phyloP scores from a whole-genome alignment of 1,140 invertebrate species.

The Zaprionus tsacasi region DNA sequence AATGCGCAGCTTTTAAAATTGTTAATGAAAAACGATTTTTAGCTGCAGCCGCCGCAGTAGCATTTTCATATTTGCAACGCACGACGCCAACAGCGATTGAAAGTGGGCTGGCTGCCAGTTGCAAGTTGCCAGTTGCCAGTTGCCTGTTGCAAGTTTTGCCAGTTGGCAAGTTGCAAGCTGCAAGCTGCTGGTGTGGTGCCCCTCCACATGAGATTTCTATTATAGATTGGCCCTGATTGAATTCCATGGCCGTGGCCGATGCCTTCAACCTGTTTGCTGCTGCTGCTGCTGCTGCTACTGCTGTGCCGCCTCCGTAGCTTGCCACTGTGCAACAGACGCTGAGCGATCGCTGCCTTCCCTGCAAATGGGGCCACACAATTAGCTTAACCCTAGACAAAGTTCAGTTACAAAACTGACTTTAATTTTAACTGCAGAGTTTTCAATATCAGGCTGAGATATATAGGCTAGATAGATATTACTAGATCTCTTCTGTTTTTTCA shows the following conservation, averaged over 20 bases:
- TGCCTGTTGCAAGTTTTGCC: slow-evolving; percentile 6
- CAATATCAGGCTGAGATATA: neutral
- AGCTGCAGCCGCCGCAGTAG: slow-evolving; percentile 61
- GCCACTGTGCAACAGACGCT: slow-evolving; percentile 38
- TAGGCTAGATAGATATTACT: neutral
- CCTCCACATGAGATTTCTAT: slow-evolving; percentile 81
- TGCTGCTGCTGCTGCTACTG: slow-evolving; percentile 14
- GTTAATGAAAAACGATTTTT: slow-evolving; percentile 83
- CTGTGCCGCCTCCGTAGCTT: slow-evolving; percentile 16
- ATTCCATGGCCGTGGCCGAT: slow-evolving; percentile 61
- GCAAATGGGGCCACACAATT: slow-evolving; percentile 20
- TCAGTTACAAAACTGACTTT: slow-evolving; percentile 17
- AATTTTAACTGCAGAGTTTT: neutral
- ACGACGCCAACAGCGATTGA: slow-evolving; percentile 74
- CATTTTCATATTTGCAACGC: slow-evolving; percentile 83
- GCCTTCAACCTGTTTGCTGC: slow-evolving; percentile 68
- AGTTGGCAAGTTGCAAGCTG: slow-evolving; percentile 11
- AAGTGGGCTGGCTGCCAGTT: slow-evolving; percentile 65
- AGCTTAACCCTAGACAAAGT: slow-evolving; percentile 13
- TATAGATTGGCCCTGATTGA: slow-evolving; percentile 82
- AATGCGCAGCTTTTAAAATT: slow-evolving; percentile 82
- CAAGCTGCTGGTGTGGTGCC: slow-evolving; percentile 30
- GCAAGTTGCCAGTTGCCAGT: slow-evolving; percentile 26
- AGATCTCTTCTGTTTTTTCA: no score
- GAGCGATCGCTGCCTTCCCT: slow-evolving; percentile 1